Conservation (phyloP, 2,888 invertebrate species). For the Phytoseiulus persimilis region DNA sequence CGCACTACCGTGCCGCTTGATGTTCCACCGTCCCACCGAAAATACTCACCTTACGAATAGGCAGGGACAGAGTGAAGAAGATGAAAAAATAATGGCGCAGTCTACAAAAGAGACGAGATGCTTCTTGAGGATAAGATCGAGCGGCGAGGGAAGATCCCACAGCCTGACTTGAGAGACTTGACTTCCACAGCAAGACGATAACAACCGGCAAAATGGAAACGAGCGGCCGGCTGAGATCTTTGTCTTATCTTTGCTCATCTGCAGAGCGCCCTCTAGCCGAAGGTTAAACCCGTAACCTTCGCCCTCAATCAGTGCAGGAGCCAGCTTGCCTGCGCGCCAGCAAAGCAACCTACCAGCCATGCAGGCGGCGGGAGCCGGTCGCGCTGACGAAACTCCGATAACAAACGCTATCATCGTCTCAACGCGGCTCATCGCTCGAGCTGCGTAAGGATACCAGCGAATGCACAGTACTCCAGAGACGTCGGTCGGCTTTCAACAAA, state of each 20-base stretch:
- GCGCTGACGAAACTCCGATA: background rate
- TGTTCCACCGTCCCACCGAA: background rate
- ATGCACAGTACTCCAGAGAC: too few species aligned
- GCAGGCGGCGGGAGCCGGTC: background rate
- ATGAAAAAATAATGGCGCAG: background rate
- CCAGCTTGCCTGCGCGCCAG: too few species aligned
- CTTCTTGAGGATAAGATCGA: background rate
- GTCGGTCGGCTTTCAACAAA: too few species aligned
- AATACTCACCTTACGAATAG: background rate
- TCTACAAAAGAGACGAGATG: background rate
- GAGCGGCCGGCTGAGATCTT: background rate
- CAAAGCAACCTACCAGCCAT: background rate
- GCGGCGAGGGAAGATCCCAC: background rate
- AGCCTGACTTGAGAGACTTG: background rate
- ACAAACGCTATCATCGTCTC: background rate
- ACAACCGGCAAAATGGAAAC: background rate
- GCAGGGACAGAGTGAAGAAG: background rate
- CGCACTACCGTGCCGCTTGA: too few species aligned
- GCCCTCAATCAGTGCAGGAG: background rate
- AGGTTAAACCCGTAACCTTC: background rate
- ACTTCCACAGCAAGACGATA: background rate
- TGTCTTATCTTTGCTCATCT: background rate
- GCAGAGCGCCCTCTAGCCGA: background rate
- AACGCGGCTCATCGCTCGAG: background rate
- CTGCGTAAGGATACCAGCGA: background rate